Evolutionary conservation across 92 coral and sea anemone genomes (phyloP), one percentile per base, ranked within the genome.

Genomic region (Porites cylindrica): DNA sequence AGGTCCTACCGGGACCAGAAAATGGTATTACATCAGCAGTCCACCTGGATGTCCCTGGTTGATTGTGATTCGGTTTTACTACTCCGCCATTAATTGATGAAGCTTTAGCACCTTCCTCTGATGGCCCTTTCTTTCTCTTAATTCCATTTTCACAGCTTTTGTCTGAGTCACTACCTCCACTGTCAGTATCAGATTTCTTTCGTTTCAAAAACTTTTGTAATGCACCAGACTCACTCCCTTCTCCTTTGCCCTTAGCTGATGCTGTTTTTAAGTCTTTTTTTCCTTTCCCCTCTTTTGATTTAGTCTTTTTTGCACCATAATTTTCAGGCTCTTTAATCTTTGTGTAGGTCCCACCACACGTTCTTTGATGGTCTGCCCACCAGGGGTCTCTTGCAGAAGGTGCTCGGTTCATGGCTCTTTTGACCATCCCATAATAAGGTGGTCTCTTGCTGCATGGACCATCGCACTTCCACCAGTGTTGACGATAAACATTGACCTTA

Each of bases 381-480:
- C 99, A 97, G 1, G 96, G 90, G 75, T 97, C 99, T 78, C 97
- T 83, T 13, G 97, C 95, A 7, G 99, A 91, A 0, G 99, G 98
- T 20, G 98, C 97, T 78, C 99, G 81, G 89, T 97, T 97, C 99
- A 97, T 97, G 21, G 99, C 92, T 60, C 99, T 91, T 65, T 91
- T 91, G 8, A 97, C 96, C 68, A 97, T 92, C 23, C 99, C 99
- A 87, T 92, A 95, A 66, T 93, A 97, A 53, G 99, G 99, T 38
- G 98, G 94, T 82, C 96, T 92, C 80, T 93, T 93, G 58, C 92
- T 97, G 77, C 99, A 97, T 13, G 98, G 97, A 1, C 99, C 99
- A 80, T 95, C 87, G 43, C 99, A 97, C 62, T 93, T 88, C 99
- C 99, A 97, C 99, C 99, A 97, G 76, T 97, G 99, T 56, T 95